These are phyloP conservation scores for Toxonevra muliebris DNA, from an alignment of 2,888 invertebrate species.

Conservation along the genomic window DNA sequence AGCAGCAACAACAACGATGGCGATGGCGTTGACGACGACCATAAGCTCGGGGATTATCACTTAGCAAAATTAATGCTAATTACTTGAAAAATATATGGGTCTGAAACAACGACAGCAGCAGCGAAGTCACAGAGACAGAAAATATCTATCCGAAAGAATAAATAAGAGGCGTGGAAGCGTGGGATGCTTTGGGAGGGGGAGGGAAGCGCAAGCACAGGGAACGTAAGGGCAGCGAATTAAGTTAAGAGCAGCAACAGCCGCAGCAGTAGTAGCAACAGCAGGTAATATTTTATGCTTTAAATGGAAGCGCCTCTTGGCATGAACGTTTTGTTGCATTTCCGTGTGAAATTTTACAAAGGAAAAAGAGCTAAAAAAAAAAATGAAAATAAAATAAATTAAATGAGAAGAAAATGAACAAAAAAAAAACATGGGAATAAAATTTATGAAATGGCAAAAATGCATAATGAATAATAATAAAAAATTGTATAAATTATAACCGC, in stretches of 20 bases:
- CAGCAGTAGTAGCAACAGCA: too few relatives aligned
- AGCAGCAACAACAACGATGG: too few relatives aligned
- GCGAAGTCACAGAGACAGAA: too few relatives aligned
- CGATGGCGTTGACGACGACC: not conserved
- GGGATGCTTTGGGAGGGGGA: too few relatives aligned
- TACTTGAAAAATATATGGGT: conserved; percentile 36
- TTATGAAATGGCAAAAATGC: conserved; percentile 12
- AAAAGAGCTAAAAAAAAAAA: not conserved
- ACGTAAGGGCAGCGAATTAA: too few relatives aligned
- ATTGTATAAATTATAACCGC: too few relatives aligned
- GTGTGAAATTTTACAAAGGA: not conserved
- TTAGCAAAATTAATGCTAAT: conserved; percentile 38
- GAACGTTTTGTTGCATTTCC: conserved; percentile 6
- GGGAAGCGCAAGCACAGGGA: too few relatives aligned
- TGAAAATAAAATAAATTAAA: not conserved
- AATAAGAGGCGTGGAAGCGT: too few relatives aligned
- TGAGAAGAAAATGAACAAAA: not conserved
- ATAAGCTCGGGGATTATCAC: conserved; percentile 34
- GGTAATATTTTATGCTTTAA: not conserved
- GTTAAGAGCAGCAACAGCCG: too few relatives aligned
- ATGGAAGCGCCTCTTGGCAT: not conserved
- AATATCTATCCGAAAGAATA: too few relatives aligned
- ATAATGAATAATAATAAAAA: conserved; percentile 24
- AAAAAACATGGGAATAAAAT: not conserved
- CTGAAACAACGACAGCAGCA: not conserved